Evolutionary conservation across 2,797 vertebrate species (phyloP).

Genomic region (Steatocranus sp.): DNA sequence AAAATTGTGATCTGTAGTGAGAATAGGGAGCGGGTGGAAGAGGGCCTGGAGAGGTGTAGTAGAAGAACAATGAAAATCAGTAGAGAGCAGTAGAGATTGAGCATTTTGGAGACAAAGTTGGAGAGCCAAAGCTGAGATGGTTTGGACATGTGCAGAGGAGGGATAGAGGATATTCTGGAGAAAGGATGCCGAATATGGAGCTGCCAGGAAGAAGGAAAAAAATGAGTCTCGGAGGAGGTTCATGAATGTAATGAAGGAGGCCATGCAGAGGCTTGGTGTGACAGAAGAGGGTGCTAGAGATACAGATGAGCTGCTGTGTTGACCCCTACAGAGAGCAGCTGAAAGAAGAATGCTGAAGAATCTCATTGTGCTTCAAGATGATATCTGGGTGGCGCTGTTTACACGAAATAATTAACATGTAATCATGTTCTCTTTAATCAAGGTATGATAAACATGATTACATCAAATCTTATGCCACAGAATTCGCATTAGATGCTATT

Average conservation of each 20-base stretch:
- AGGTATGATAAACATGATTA: accelerated
- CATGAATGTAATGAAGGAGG: neutral
- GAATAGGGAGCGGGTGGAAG: accelerated
- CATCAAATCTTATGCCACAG: neutral
- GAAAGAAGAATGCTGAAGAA: neutral
- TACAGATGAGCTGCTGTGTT: neutral
- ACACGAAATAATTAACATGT: accelerated
- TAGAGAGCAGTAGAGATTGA: neutral
- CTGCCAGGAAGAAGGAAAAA: neutral
- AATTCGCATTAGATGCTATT: neutral
- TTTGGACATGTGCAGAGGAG: neutral
- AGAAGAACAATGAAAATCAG: neutral
- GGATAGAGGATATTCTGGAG: neutral
- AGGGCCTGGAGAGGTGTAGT: neutral
- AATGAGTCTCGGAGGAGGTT: neutral
- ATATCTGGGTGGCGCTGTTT: neutral
- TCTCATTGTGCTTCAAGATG: neutral
- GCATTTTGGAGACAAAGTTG: neutral
- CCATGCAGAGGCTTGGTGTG: neutral
- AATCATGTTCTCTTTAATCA: neutral
- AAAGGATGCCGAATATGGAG: accelerated
- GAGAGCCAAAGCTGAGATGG: neutral
- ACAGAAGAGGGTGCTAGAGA: neutral
- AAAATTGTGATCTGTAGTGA: neutral
- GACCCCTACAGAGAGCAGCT: neutral